Conservation (phyloP, 2,888 invertebrate species). For the Caenorhabditis plicata region DNA sequence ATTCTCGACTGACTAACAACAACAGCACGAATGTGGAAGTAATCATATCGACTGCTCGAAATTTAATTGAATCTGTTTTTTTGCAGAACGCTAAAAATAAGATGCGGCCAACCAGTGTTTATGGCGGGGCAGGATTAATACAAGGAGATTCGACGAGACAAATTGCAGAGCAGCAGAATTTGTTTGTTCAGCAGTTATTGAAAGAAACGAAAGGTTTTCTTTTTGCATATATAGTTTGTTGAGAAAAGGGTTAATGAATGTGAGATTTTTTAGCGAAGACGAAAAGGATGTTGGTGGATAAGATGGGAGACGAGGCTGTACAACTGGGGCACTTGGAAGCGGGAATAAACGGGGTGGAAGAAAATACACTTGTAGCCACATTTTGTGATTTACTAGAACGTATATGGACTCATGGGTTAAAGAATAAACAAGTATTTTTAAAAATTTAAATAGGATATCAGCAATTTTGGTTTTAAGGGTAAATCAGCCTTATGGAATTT, state of each 20-base stretch:
- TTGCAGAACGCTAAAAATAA: neutral
- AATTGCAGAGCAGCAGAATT: constrained; percentile 93
- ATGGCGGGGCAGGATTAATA: constrained; percentile 44
- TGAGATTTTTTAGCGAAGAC: constrained; percentile 72
- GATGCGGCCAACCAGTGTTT: constrained; percentile 34
- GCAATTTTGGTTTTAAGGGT: constrained; percentile 71
- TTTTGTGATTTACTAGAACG: constrained; percentile 93
- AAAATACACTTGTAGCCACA: constrained; percentile 92
- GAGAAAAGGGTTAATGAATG: neutral
- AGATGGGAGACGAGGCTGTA: constrained; percentile 91
- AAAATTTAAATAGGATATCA: neutral
- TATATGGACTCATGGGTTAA: constrained; percentile 95
- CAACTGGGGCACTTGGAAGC: constrained; percentile 85
- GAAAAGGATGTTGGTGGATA: constrained; percentile 96
- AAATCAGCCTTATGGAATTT: constrained; percentile 97
- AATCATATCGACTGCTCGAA: neutral
- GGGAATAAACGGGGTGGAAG: constrained; percentile 79
- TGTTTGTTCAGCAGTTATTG: constrained; percentile 92
- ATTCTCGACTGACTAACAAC: constrained; percentile 30
- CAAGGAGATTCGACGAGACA: constrained; percentile 74
- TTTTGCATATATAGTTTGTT: neutral
- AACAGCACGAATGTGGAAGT: neutral
- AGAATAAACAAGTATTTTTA: constrained; percentile 78
- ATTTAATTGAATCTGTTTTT: neutral
- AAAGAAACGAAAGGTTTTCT: constrained; percentile 74